Percentiles rank a stretch among this genome's conserved stretches.
These are phyloP conservation scores for Eilema sororculum DNA, from an alignment of 2,888 invertebrate species.

Conservation along the genomic window DNA sequence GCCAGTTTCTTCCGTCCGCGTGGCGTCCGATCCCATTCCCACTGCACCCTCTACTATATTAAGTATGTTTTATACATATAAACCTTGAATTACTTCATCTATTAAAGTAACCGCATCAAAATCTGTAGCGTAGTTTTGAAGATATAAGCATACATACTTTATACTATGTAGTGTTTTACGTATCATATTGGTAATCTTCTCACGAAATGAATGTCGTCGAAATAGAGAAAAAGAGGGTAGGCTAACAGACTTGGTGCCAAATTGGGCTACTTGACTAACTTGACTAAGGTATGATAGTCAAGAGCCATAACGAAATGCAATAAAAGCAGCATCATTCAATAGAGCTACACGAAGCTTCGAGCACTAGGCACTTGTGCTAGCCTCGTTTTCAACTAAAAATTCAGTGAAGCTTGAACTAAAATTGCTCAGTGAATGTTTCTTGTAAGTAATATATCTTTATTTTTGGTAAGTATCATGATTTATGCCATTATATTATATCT, in stretches of 20 bases:
- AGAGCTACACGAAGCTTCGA: constrained; percentile 24
- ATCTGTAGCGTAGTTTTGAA: too few relatives aligned
- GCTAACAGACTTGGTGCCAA: constrained; percentile 39
- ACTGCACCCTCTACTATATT: too few relatives aligned
- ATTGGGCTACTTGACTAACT: constrained; percentile 42
- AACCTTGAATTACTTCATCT: too few relatives aligned
- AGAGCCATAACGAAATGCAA: constrained; percentile 44
- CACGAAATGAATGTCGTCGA: constrained; percentile 20
- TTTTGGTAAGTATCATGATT: neutral
- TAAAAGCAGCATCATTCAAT: constrained; percentile 38
- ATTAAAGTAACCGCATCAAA: too few relatives aligned
- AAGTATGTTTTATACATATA: too few relatives aligned
- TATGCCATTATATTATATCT: neutral
- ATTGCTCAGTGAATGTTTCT: neutral
- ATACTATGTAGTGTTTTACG: too few relatives aligned
- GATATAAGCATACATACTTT: too few relatives aligned
- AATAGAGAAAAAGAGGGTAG: constrained; percentile 4
- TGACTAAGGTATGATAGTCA: constrained; percentile 39
- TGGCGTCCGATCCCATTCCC: too few relatives aligned
- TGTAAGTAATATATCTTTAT: neutral
- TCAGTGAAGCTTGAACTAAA: constrained; percentile 1
- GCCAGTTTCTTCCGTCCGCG: too few relatives aligned
- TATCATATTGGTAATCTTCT: constrained; percentile 2
- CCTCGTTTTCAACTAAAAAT: constrained; percentile 19
- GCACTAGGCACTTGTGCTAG: constrained; percentile 20